phyloP scores from a whole-genome alignment of 2,888 invertebrate species.

The Zygothrica quintamaculata region DNA sequence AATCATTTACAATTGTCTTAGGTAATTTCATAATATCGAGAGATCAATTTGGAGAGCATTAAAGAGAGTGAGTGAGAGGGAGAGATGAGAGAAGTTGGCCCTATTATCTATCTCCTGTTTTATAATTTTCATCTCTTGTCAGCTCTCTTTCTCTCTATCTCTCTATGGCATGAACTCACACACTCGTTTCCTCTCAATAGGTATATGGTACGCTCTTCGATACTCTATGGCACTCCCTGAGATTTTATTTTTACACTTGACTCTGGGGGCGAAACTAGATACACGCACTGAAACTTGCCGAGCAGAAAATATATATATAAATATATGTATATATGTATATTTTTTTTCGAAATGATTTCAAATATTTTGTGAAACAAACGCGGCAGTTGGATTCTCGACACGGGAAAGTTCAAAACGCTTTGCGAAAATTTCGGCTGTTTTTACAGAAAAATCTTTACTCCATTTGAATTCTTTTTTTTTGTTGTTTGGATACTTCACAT shows the following conservation, averaged over 20 bases:
- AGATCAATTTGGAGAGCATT: neutral
- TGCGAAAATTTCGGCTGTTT: slow-evolving; percentile 45
- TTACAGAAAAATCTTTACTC: neutral
- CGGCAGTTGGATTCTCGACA: slow-evolving; percentile 83
- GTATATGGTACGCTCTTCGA: slow-evolving; percentile 11
- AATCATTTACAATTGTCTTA: slow-evolving; percentile 70
- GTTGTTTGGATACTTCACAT: slow-evolving; percentile 27
- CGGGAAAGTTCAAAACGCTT: slow-evolving; percentile 82
- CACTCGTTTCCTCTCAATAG: slow-evolving; percentile 38
- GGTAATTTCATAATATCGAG: slow-evolving; percentile 24
- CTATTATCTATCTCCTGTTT: slow-evolving; percentile 7
- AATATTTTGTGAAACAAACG: slow-evolving; percentile 65
- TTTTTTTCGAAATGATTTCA: slow-evolving; percentile 62
- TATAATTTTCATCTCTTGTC: slow-evolving; percentile 7
- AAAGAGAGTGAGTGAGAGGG: too few relatives aligned
- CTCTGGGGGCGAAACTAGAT: slow-evolving; percentile 77
- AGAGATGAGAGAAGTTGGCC: too few relatives aligned
- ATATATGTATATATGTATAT: too few relatives aligned
- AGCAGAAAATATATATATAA: slow-evolving; percentile 24
- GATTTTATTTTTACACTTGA: slow-evolving; percentile 78
- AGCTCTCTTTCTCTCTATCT: slow-evolving; percentile 9
- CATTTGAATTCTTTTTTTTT: slow-evolving; percentile 11
- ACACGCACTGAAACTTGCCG: slow-evolving; percentile 51
- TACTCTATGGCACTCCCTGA: slow-evolving; percentile 51
- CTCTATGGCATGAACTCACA: slow-evolving; percentile 3